phyloP scores from a whole-genome alignment of 2,888 invertebrate species.

The Itoplectis maculator region DNA sequence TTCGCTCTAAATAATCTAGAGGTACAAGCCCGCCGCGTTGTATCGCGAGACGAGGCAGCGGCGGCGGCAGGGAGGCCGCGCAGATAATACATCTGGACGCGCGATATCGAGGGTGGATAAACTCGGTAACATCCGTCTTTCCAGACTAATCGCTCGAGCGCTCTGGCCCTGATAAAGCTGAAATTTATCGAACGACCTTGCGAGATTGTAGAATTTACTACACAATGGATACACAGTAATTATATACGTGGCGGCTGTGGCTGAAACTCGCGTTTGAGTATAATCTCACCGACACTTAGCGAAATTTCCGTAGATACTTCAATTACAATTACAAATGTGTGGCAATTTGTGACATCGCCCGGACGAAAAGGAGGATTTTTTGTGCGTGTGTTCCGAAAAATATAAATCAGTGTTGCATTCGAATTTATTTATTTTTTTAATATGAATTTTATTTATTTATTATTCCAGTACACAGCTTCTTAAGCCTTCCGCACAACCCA shows the following conservation, averaged over 20 bases:
- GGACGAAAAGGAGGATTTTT: too few species aligned
- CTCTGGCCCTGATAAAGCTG: conserved; percentile 45
- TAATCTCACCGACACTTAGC: neutral
- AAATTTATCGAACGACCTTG: conserved; percentile 63
- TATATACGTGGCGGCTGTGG: neutral
- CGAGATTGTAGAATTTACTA: conserved; percentile 43
- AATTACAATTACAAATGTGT: neutral
- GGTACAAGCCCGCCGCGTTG: conserved; percentile 37
- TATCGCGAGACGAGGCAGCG: conserved; percentile 28
- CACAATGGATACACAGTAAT: conserved; percentile 24
- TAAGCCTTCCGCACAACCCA: too few species aligned
- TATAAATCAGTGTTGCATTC: too few species aligned
- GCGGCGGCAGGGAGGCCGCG: conserved; percentile 31
- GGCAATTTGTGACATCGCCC: neutral
- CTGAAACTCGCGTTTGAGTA: neutral
- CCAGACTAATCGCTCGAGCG: conserved; percentile 56
- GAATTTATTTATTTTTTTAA: too few species aligned
- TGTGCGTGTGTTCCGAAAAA: too few species aligned
- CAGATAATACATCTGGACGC: conserved; percentile 58
- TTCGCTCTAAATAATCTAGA: conserved; percentile 56
- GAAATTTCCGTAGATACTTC: neutral
- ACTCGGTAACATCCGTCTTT: conserved; percentile 59
- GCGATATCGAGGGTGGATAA: conserved; percentile 62
- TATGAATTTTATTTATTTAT: too few species aligned
- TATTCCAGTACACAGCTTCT: too few species aligned